Evolutionary conservation across 37 sponge, comb jelly and placozoan genomes (phyloP), one percentile per base, ranked within the genome.

Genomic region (Chondrosia reniformis): DNA sequence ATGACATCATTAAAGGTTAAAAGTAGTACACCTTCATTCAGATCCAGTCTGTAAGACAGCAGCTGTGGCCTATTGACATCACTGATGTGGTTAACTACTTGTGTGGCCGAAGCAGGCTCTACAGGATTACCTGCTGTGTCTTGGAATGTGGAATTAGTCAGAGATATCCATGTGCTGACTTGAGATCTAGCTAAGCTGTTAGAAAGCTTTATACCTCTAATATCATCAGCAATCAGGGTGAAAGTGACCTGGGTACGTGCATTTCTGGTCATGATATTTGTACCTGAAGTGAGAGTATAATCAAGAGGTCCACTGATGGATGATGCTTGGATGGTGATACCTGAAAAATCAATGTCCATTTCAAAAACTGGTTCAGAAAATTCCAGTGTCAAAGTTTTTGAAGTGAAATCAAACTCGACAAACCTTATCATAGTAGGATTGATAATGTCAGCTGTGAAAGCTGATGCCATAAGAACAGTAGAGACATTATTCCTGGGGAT

Each of bases 1-100:
- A 95, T 92, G 21, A 92, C 84, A 84, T 95, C 96, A 81, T 89
- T 81, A 71, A 95, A 95, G 21, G 91, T 88, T 13, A 95, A 44
- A 9, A 28, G 46, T 8, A 95, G 79, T 31, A 76, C 28, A 0
- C 90, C 89, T 49, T 45, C 46, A 49, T 95, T 75, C 30, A 91
- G 42, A 56, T 95, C 92, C 7, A 95, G 56, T 34, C 71, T 34
- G 56, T 82, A 95, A 36, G 59, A 57, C 6, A 54, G 37, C 21
- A 95, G 84, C 30, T 79, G 46, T 21, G 96, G 92, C 24, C 75
- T 76, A 45, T 80, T 89, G 27, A 89, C 83, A 55, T 95, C 96
- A 13, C 56, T 33, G 24, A 76, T 31, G 49, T 75, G 86, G 27
- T 52, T 62, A 3, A 57, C 57, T 32, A 78, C 89, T 64, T 79